Evolutionary conservation across 2,797 vertebrate species (phyloP), one percentile per base, ranked within the genome.

Genomic region (Sternarchorhynchus goeldii): DNA sequence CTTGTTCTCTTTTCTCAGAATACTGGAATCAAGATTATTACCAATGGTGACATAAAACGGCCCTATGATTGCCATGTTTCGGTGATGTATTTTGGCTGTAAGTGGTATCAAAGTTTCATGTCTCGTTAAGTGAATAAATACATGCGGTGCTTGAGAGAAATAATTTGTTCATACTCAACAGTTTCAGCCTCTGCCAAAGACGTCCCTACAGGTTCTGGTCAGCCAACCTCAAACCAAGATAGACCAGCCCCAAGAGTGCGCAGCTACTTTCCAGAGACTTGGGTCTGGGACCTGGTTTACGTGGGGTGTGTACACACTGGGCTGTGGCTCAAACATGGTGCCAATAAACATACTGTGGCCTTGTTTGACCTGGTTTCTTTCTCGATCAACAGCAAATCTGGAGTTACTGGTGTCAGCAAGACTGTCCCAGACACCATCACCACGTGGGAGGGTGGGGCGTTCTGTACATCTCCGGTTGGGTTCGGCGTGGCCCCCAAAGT

Each of bases 221-320:
- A 0, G 0, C 12, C 0, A 5, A 8, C 59, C 1, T 70, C n/a
- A 60, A 32, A 39, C 8, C 1, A 70, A 74, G 14, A 14, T 14
- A 10, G 2, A 39, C 80, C 79, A 34, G 64, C 88, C 80, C 80
- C 69, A 16, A 86, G 88, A 1, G 57, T 92, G 69, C 90, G 92
- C 76, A 91, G 78, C 0, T 92, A 88, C 84, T 93, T 95, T 39
- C 87, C 91, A 0, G 88, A 94, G 83, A 94, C 93, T 0, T 96
- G 94, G 93, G 90, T 96, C 75, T 96, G 94, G 94, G 86, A 94
- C 83, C 88, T 95, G 4, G 89, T 94, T 80, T 34, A 90, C 78
- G 87, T 95, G 56, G 92, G 93, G 94, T 96, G 87, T 86, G 73
- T 72, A 80, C 85, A 84, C 74, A 3, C 45, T 50, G 45, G 45